Percentiles rank a stretch among this genome's conserved stretches.
phyloP scores from a whole-genome alignment of 2,113 vertebrate genomes.

The Pithys albifrons region DNA sequence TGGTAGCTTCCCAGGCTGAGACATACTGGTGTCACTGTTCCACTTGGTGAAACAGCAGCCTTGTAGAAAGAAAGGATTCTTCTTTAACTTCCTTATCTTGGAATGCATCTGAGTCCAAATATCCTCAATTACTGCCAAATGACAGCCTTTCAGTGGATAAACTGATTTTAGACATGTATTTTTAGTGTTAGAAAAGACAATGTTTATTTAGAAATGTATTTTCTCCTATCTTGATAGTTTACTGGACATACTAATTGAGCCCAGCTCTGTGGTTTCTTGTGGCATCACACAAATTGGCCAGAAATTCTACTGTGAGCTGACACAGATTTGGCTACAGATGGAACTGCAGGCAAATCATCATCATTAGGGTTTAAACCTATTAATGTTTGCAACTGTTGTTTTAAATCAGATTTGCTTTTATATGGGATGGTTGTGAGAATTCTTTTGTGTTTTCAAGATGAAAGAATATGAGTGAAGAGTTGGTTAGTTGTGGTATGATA shows the following conservation, averaged over 20 bases:
- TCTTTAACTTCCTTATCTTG: background rate
- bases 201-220: background rate
- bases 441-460: background rate
- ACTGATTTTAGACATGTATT: background rate
- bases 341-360: background rate
- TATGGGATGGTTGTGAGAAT: background rate
- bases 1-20: background rate
- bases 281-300: background rate
- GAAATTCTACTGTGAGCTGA: background rate
- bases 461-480: background rate
- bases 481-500: background rate
- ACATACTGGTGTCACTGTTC: background rate
- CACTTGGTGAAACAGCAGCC: background rate
- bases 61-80: background rate
- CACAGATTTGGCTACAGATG: conserved; percentile 16
- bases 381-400: background rate
- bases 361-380: background rate
- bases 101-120: background rate
- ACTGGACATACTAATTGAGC: background rate
- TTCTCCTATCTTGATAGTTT: background rate
- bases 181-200: background rate
- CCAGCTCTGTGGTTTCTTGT: background rate
- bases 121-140: background rate
- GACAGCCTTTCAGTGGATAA: background rate
- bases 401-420: conserved; percentile 4